phyloP scores from a whole-genome alignment of 2,797 vertebrate species.

The Trachops cirrhosus region DNA sequence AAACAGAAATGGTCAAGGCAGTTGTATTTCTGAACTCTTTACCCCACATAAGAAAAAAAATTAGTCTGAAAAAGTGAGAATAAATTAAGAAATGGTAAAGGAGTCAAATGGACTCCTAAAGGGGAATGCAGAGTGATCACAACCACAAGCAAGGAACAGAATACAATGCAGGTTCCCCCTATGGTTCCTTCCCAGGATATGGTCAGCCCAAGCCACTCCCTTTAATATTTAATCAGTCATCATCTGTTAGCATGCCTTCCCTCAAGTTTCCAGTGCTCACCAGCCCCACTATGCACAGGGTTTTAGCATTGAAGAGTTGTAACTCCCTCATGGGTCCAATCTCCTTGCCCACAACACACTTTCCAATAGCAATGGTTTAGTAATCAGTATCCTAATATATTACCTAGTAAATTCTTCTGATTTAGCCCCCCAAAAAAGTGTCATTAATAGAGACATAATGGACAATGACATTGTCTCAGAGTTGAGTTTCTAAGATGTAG shows the following conservation, averaged over 20 bases:
- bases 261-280: not conserved
- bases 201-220: not conserved
- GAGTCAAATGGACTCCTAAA: not conserved
- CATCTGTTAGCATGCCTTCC: not conserved
- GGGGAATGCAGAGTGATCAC: not conserved
- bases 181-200: not conserved
- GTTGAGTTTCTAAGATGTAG: conserved; percentile 29
- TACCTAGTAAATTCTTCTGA: conserved; percentile 9
- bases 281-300: not conserved
- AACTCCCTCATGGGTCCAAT: not conserved
- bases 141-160: not conserved
- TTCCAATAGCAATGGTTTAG: not conserved
- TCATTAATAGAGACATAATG: not conserved
- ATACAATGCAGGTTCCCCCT: not conserved
- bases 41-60: not conserved
- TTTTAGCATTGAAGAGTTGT: not conserved
- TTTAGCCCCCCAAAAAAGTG: not conserved
- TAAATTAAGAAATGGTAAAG: not conserved
- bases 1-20: conserved; percentile 27
- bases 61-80: not conserved
- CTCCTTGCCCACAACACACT: not conserved
- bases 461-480: not conserved
- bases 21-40: conserved; percentile 31
- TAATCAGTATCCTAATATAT: not conserved
- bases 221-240: not conserved